Evolutionary conservation across 2,888 invertebrate genomes (phyloP).

Genomic region (Pyrochroa serraticornis): DNA sequence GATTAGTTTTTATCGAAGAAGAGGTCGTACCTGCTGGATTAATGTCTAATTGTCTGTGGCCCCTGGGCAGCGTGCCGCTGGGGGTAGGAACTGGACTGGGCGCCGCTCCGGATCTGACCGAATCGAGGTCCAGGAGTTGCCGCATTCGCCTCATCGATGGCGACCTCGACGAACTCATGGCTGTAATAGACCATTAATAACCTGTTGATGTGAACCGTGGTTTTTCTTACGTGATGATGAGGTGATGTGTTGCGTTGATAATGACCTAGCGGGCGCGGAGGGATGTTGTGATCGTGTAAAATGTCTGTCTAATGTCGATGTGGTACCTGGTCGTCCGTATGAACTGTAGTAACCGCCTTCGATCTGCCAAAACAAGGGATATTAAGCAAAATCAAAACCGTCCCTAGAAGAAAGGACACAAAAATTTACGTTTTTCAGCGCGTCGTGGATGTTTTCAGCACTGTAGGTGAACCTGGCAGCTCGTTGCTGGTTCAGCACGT

Average conservation of each 20-base stretch:
- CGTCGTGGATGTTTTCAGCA: conserved; percentile 89
- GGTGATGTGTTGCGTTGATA: conserved; percentile 75
- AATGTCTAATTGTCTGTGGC: conserved; percentile 80
- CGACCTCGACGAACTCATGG: conserved; percentile 61
- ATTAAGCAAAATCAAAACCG: conserved; percentile 2
- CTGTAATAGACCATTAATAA: conserved; percentile 37
- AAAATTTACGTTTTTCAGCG: conserved; percentile 77
- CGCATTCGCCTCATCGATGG: conserved; percentile 82
- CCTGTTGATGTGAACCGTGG: background rate
- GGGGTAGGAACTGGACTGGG: conserved; percentile 80
- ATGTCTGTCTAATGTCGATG: conserved; percentile 71
- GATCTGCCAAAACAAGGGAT: conserved; percentile 42
- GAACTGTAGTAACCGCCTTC: conserved; percentile 60
- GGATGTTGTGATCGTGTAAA: conserved; percentile 62
- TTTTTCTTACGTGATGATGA: conserved; percentile 55
- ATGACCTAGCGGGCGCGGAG: conserved; percentile 75
- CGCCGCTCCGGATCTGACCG: conserved; percentile 59
- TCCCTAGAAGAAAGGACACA: conserved; percentile 2
- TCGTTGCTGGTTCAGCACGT: conserved; percentile 70
- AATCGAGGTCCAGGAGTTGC: conserved; percentile 77
- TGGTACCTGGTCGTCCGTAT: conserved; percentile 71
- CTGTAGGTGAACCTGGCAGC: conserved; percentile 84
- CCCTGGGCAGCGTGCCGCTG: conserved; percentile 76
- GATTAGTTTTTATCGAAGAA: no score
- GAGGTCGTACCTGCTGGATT: conserved; percentile 77